Evolutionary conservation across 2,113 vertebrate genomes (phyloP).

Genomic region (Carlito syrichta): DNA sequence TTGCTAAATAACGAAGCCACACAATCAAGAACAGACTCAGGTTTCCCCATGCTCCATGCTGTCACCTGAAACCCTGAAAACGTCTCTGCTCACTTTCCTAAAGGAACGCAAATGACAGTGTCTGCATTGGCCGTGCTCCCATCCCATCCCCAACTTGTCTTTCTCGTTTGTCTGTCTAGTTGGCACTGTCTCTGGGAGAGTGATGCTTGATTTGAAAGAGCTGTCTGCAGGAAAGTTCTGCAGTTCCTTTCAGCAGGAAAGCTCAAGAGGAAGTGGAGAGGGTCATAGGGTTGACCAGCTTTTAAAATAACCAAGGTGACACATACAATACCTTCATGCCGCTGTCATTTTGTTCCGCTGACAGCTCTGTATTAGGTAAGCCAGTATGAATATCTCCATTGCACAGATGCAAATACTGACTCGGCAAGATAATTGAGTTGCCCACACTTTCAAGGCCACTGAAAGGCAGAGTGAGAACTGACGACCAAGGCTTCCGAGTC

Average conservation of each 20-base stretch:
- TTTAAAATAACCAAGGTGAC: background rate
- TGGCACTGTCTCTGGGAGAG: background rate
- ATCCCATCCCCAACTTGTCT: background rate
- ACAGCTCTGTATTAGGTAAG: background rate
- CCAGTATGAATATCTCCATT: background rate
- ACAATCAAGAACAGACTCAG: background rate
- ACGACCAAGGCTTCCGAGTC: background rate
- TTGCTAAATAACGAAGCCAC: background rate
- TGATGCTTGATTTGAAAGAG: background rate
- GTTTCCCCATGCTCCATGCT: background rate
- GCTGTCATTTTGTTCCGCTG: background rate
- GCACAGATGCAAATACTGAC: background rate
- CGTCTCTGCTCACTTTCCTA: background rate
- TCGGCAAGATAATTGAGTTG: background rate
- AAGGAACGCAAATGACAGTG: background rate
- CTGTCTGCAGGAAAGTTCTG: background rate
- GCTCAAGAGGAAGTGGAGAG: background rate
- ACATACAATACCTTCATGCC: background rate
- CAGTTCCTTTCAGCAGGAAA: background rate
- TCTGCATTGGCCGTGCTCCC: background rate
- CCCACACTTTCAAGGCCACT: background rate
- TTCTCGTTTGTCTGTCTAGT: background rate
- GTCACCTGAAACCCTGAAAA: background rate
- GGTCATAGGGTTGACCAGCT: background rate
- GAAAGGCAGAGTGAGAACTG: background rate